phyloP scores from a whole-genome alignment of 2,888 invertebrate species.

The Protodeltote pygarga region DNA sequence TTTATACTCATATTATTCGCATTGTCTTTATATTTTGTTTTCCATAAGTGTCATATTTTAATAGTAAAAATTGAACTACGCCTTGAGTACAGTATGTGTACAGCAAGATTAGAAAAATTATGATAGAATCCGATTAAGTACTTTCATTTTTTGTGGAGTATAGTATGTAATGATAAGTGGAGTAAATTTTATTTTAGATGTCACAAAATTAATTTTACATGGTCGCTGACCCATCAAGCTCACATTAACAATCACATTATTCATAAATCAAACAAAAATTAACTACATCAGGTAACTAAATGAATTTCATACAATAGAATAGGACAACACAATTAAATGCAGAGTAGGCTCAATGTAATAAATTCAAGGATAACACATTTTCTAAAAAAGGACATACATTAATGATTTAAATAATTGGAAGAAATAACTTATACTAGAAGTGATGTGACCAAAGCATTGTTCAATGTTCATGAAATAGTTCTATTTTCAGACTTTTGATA shows the following conservation, averaged over 20 bases:
- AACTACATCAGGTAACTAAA: not conserved
- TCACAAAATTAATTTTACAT: no score
- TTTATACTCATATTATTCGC: not conserved
- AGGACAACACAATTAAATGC: slow-evolving; percentile 39
- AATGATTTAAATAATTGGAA: slow-evolving; percentile 8
- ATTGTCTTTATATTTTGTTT: slow-evolving; percentile 3
- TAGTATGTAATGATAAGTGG: no score
- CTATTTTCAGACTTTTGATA: not conserved
- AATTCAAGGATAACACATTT: slow-evolving; percentile 19
- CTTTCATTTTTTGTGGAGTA: no score
- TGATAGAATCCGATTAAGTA: no score
- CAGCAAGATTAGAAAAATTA: no score
- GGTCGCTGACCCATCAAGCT: no score
- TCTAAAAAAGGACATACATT: slow-evolving; percentile 3
- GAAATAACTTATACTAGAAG: slow-evolving; percentile 2
- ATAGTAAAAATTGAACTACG: no score
- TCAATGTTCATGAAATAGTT: slow-evolving; percentile 11
- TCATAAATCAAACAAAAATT: slow-evolving; percentile 4
- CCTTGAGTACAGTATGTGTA: no score
- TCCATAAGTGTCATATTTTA: no score
- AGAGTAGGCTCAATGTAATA: slow-evolving; percentile 18
- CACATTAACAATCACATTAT: not conserved
- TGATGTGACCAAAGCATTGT: not conserved
- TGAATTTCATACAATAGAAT: slow-evolving; percentile 1
- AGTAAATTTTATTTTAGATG: no score